Conservation (phyloP, 2,797 vertebrate genomes). For the Coluber constrictor region DNA sequence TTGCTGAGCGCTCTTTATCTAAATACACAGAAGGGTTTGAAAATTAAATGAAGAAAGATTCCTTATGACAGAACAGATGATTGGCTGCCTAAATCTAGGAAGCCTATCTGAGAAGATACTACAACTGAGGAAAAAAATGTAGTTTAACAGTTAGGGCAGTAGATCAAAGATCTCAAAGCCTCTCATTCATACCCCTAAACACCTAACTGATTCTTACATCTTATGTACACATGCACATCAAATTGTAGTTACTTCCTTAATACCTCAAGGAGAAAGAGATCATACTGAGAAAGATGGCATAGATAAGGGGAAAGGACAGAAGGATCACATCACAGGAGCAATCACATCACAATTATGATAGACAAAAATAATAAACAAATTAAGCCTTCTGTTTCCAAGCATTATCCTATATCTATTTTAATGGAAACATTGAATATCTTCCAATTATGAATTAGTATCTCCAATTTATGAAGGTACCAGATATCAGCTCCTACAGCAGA, state of each 20-base stretch:
- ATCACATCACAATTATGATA: background rate
- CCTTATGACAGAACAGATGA: background rate
- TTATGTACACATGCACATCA: background rate
- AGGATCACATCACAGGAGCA: background rate
- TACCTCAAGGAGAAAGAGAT: background rate
- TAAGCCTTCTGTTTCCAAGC: background rate
- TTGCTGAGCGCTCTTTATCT: background rate
- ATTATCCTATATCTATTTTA: background rate
- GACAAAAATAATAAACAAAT: no score
- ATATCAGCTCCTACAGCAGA: background rate
- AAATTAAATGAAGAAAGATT: background rate
- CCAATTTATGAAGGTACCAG: background rate
- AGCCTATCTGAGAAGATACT: background rate
- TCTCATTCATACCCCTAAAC: background rate
- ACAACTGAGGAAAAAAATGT: background rate
- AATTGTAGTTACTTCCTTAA: background rate
- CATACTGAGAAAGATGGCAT: background rate
- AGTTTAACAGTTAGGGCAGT: background rate
- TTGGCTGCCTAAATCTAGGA: background rate
- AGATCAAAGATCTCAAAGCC: background rate
- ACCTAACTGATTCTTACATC: background rate
- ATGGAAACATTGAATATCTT: background rate
- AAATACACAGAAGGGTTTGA: background rate
- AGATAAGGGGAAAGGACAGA: background rate
- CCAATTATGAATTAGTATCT: background rate